Evolutionary conservation across 2,113 vertebrate species (phyloP), one percentile per base, ranked within the genome.

Genomic region (Plecotus auritus): DNA sequence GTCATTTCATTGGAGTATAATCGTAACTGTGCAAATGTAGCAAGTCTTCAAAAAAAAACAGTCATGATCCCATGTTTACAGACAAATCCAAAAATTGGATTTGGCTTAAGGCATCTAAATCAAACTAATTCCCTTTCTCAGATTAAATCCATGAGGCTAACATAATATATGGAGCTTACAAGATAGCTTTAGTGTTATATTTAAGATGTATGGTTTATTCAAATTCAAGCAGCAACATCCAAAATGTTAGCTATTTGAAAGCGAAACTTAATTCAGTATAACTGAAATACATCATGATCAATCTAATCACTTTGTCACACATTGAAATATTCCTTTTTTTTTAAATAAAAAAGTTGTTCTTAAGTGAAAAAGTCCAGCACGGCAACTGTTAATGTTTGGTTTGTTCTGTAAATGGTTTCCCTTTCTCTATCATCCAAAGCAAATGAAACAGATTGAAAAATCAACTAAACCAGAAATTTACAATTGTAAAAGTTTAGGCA

Each of bases 41-140:
- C 70, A 92, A 97, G 69, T 92, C 56, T 96, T 92, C 67, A 95
- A 64, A 93, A 40, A 40, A 93, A 94, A 73, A 67, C 37, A 59
- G 51, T 74, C 49, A 47, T 82, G 87, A 93, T 81, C 72, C 51
- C 88, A 4, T 97, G 95, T 96, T 97, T 94, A 82, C 64, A 93
- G 95, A 95, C 78, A 94, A 96, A 96, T 96, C 49, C 89, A 94
- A 96, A 96, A 97, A 94, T 86, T 96, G 85, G 88, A 96, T 96
- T 97, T 95, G 85, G 85, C 90, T 95, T 96, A 96, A 96, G 88
- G 74, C 85, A 80, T 91, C 64, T 96, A 94, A 93, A 96, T 93
- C 97, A 96, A 88, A 93, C 87, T 93, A 95, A 97, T 97, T 96
- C 93, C 89, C 37, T 93, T 92, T 90, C 56, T 95, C 37, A 64